Conservation (phyloP, 2,113 vertebrate species). For the Zapornia atra region DNA sequence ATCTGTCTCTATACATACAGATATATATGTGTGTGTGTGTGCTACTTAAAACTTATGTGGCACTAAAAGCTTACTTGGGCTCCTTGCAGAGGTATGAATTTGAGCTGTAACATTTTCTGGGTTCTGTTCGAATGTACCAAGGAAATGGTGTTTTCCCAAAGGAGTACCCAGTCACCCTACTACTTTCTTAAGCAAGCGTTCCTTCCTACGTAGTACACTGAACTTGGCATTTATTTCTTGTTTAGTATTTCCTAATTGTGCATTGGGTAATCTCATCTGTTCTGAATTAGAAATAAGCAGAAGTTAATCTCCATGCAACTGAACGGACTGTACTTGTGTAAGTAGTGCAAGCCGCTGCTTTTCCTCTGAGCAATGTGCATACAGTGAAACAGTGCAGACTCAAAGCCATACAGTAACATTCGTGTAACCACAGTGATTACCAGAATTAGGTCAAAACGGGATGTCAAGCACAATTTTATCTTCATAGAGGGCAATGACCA, state of each 20-base stretch:
- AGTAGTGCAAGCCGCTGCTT: conserved; percentile 63
- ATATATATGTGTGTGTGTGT: not conserved
- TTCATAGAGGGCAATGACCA: conserved; percentile 97
- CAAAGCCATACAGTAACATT: conserved; percentile 58
- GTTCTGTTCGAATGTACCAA: not conserved
- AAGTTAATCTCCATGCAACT: conserved; percentile 7
- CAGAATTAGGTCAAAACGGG: conserved; percentile 81
- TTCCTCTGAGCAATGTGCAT: conserved; percentile 65
- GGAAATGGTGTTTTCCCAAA: not conserved
- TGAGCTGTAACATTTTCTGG: not conserved
- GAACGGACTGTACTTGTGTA: conserved; percentile 26
- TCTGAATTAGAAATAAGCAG: not conserved
- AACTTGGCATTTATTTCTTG: not conserved
- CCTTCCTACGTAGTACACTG: not conserved
- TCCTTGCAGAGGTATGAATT: not conserved
- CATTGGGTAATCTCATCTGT: not conserved
- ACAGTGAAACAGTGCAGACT: conserved; percentile 65
- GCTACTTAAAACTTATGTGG: not conserved
- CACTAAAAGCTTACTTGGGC: not conserved
- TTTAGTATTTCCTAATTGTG: not conserved
- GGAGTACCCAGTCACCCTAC: not conserved
- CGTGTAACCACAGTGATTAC: conserved; percentile 40
- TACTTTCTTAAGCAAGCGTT: not conserved
- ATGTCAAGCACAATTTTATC: conserved; percentile 93
- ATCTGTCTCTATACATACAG: not conserved